Percentiles rank a stretch among this genome's conserved stretches.
Conservation (phyloP, 2,797 vertebrate species). For the Galagoides demidoff region DNA sequence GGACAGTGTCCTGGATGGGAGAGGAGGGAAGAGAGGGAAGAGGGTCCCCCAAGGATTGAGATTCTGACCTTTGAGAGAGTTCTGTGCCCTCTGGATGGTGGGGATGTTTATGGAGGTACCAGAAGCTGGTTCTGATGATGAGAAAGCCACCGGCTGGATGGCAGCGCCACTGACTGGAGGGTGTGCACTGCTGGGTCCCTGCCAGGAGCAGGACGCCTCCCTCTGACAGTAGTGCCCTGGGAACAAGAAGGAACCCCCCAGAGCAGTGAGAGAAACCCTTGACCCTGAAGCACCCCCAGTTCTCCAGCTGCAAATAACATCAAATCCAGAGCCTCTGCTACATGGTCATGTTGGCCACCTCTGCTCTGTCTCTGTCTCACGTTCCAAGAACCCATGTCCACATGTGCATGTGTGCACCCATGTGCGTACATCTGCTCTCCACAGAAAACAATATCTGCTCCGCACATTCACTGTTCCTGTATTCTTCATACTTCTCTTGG, state of each 20-base stretch:
- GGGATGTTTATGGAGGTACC: too few relatives aligned
- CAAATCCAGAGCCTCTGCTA: not conserved
- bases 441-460: not conserved
- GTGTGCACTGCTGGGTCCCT: not conserved
- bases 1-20: fast-evolving
- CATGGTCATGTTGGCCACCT: too few relatives aligned
- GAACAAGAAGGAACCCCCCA: not conserved
- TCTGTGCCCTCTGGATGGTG: not conserved
- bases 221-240: not conserved
- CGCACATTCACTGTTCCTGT: not conserved
- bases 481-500: not conserved
- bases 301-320: too few relatives aligned
- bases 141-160: not conserved
- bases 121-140: not conserved
- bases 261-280: not conserved
- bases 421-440: not conserved
- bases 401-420: too few relatives aligned
- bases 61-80: not conserved
- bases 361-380: not conserved
- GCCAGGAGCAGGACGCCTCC: not conserved
- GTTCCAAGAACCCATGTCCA: not conserved
- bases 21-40: too few relatives aligned
- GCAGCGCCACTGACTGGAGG: too few relatives aligned
- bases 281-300: too few relatives aligned
- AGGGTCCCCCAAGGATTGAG: not conserved